phyloP scores from a whole-genome alignment of 1,140 invertebrate genomes.

The Medauroidea extradentata region DNA sequence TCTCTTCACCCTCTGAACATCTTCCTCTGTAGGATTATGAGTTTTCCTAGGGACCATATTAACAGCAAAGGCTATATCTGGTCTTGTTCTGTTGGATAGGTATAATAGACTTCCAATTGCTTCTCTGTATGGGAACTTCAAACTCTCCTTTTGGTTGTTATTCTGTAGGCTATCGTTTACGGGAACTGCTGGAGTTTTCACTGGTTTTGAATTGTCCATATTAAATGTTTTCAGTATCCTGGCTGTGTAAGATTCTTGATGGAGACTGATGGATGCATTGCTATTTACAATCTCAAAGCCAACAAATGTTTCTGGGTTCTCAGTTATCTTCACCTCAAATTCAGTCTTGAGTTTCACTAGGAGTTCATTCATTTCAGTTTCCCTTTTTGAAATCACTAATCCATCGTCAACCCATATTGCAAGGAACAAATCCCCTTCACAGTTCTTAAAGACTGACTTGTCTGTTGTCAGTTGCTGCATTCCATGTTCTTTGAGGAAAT shows the following conservation, averaged over 20 bases:
- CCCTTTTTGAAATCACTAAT: no score
- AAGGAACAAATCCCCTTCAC: no score
- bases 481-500: no score
- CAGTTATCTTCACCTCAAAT: no score
- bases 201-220: constrained; percentile 19
- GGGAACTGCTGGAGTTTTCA: constrained; percentile 17
- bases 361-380: no score
- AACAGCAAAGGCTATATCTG: constrained; percentile 40
- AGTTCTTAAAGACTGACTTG: no score
- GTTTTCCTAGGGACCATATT: constrained; percentile 26
- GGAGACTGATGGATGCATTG: constrained; percentile 3
- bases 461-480: no score
- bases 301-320: no score
- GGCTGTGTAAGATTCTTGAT: constrained; percentile 22
- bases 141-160: background rate
- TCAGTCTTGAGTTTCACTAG: no score
- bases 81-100: constrained; percentile 32
- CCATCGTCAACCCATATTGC: no score
- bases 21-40: constrained; percentile 22
- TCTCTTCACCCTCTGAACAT: constrained; percentile 38
- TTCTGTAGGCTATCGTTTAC: background rate
- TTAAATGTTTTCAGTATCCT: constrained; percentile 23
- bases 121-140: constrained; percentile 24
- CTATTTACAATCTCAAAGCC: no score
- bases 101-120: constrained; percentile 36